These are phyloP conservation scores for Bhutanitis thaidina DNA, from an alignment of 2,888 invertebrate genomes.

Conservation along the genomic window DNA sequence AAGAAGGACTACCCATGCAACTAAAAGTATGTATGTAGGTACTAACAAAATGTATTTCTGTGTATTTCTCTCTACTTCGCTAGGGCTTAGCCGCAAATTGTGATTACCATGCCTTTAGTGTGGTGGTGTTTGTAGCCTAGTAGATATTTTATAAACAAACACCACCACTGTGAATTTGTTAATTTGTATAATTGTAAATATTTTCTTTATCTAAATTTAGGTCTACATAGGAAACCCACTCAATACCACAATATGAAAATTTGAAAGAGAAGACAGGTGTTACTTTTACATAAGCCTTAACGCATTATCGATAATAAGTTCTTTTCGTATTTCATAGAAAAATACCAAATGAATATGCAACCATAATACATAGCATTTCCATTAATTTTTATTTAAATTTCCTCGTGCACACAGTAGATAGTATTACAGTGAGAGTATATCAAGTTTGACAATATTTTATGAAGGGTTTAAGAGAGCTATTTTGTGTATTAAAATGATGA, in stretches of 20 bases:
- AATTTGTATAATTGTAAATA: slow-evolving; percentile 6
- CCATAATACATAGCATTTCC: no score
- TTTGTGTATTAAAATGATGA: slow-evolving; percentile 36
- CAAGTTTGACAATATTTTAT: slow-evolving; percentile 57
- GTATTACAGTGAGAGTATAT: slow-evolving; percentile 31
- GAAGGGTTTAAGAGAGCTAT: slow-evolving; percentile 52
- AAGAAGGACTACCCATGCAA: no score
- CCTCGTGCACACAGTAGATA: background rate
- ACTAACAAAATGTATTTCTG: no score
- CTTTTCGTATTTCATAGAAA: no score
- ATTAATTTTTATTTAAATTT: background rate
- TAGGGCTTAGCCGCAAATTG: slow-evolving; percentile 66
- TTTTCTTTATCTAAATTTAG: slow-evolving; percentile 2
- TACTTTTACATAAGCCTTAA: background rate
- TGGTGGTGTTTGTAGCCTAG: slow-evolving; percentile 38
- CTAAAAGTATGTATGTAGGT: no score
- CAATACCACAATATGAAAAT: no score
- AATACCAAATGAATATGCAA: no score
- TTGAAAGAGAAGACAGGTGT: background rate
- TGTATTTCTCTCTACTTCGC: slow-evolving; percentile 1
- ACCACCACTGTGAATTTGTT: background rate
- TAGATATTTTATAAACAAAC: slow-evolving; percentile 27
- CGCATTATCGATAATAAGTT: no score
- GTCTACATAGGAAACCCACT: background rate
- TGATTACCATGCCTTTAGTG: slow-evolving; percentile 74